Percentiles rank a stretch among this genome's conserved stretches.
phyloP scores from a whole-genome alignment of 2,797 vertebrate species.

The Morus bassanus region DNA sequence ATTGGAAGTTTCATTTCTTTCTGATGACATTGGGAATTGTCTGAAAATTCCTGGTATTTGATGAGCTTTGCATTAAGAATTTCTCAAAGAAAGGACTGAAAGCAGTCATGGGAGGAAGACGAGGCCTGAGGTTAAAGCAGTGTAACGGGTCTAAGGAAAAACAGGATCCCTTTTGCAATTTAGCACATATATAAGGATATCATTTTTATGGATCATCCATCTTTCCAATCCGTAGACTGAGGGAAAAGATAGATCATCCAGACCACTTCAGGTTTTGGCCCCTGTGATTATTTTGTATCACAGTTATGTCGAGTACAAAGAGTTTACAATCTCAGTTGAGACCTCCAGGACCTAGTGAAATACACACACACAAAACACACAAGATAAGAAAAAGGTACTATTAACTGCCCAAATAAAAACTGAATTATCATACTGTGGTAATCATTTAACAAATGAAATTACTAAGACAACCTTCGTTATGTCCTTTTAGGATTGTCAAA shows the following conservation, averaged over 20 bases:
- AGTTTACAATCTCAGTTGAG: neutral
- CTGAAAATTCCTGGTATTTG: neutral
- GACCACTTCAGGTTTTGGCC: neutral
- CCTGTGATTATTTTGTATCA: neutral
- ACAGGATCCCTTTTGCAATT: neutral
- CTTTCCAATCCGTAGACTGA: neutral
- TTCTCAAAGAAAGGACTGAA: neutral
- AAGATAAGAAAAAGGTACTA: neutral
- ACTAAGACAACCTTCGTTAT: neutral
- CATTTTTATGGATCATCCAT: neutral
- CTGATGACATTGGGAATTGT: neutral
- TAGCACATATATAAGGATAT: neutral
- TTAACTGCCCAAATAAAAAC: neutral
- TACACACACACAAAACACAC: neutral
- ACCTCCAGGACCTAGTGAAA: neutral
- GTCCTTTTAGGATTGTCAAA: neutral
- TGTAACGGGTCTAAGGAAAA: neutral
- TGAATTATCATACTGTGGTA: rapidly evolving
- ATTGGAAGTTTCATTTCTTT: neutral
- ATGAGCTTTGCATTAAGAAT: neutral
- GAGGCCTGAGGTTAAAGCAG: neutral
- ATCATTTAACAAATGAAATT: neutral
- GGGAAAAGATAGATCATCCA: neutral
- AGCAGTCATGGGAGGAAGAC: neutral
- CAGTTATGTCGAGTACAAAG: neutral